These are phyloP conservation scores for Platalea minor DNA, from an alignment of 2,797 vertebrate genomes.

Conservation along the genomic window DNA sequence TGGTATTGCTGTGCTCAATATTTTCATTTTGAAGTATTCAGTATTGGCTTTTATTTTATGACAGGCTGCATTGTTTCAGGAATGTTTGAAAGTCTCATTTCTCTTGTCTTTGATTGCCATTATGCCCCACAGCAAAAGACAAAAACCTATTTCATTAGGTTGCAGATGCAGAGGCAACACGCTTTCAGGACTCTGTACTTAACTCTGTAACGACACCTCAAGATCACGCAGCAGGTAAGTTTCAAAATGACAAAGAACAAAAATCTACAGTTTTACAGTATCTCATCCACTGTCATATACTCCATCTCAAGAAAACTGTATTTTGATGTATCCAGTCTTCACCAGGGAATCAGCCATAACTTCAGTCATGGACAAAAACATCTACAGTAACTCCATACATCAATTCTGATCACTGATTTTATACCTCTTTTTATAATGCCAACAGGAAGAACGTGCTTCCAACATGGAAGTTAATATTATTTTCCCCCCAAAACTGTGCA, in stretches of 20 bases:
- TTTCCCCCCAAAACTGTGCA: neutral
- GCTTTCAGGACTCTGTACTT: no score
- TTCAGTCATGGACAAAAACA: neutral
- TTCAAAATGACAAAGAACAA: neutral
- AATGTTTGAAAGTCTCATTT: neutral
- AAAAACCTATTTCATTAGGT: neutral
- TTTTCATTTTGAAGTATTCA: neutral
- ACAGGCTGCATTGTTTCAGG: neutral
- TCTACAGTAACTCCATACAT: neutral
- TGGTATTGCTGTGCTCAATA: neutral
- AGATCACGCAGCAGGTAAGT: neutral
- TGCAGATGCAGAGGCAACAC: accelerated
- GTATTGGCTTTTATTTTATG: neutral
- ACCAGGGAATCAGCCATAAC: neutral
- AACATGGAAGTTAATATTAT: neutral
- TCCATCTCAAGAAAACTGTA: neutral
- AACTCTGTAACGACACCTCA: accelerated
- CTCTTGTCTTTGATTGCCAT: neutral
- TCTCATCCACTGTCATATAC: accelerated
- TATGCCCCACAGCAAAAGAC: neutral
- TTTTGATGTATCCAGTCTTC: neutral
- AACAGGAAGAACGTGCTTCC: accelerated
- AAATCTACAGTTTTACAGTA: neutral
- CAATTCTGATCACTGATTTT: neutral
- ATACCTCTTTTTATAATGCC: neutral